Percentiles rank a stretch among this genome's conserved stretches.
phyloP scores from a whole-genome alignment of 2,113 vertebrate species.

The Pluvianellus socialis region DNA sequence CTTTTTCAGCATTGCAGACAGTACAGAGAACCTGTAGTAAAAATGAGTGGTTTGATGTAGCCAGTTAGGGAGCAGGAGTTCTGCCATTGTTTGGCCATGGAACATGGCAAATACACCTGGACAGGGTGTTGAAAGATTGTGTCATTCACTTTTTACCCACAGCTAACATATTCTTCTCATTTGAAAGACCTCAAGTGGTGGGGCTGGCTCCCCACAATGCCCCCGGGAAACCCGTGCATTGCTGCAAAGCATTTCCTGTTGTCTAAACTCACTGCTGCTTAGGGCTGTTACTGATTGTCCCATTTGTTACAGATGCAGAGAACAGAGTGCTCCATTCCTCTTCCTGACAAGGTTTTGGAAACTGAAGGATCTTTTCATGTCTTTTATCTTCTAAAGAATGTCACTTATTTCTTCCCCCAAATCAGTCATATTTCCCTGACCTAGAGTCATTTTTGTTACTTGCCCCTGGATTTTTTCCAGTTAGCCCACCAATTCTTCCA shows the following conservation, averaged over 20 bases:
- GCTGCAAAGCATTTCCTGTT: neutral
- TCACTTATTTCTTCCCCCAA: neutral
- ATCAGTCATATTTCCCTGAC: neutral
- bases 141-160: neutral
- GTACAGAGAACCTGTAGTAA: neutral
- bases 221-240: neutral
- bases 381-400: neutral
- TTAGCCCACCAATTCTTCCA: neutral
- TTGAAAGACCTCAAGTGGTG: neutral
- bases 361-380: neutral
- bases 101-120: neutral
- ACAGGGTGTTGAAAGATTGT: neutral
- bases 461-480: neutral
- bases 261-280: neutral
- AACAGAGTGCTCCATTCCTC: neutral
- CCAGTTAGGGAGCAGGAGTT: neutral
- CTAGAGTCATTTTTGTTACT: neutral
- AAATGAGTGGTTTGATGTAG: neutral
- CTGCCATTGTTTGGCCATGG: neutral
- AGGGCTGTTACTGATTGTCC: fast-evolving
- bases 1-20: neutral
- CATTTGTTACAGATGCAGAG: neutral
- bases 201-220: neutral
- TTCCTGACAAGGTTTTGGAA: neutral
- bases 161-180: neutral